Evolutionary conservation across 37 sponge, comb jelly and placozoan genomes (phyloP).

Genomic region (Agelas oroides): DNA sequence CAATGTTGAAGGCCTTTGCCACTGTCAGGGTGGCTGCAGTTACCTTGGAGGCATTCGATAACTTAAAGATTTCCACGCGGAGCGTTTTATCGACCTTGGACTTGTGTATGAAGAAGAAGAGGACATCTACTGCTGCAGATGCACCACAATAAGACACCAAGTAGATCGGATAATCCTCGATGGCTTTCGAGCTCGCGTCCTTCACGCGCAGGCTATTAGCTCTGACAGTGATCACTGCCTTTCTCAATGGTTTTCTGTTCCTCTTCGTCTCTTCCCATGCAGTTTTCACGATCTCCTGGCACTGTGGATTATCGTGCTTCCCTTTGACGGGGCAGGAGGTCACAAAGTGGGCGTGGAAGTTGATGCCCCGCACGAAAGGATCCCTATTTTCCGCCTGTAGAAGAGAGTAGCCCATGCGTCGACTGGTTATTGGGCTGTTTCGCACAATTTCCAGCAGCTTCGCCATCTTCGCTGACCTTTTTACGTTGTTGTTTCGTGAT

Average conservation of each 20-base stretch:
- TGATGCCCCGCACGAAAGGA: constrained; percentile 79
- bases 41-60: constrained; percentile 48
- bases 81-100: constrained; percentile 45
- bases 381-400: constrained; percentile 59
- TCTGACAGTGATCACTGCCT: constrained; percentile 60
- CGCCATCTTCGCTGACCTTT: constrained; percentile 10
- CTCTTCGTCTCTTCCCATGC: constrained; percentile 26
- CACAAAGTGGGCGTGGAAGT: constrained; percentile 67
- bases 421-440: constrained; percentile 57
- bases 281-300: constrained; percentile 27
- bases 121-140: constrained; percentile 3
- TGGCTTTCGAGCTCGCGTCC: constrained; percentile 45
- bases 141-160: constrained; percentile 79
- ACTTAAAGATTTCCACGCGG: constrained; percentile 60
- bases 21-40: constrained; percentile 67
- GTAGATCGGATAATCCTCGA: constrained; percentile 69
- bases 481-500: no score
- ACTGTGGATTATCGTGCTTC: constrained; percentile 51
- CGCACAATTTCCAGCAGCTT: constrained; percentile 55
- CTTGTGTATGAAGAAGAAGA: constrained; percentile 82
- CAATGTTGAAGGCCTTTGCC: constrained; percentile 86
- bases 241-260: constrained; percentile 20
- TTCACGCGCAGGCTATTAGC: constrained; percentile 53
- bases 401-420: constrained; percentile 46
- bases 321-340: constrained; percentile 24